Evolutionary conservation across 1,140 invertebrate genomes (phyloP).

Genomic region (Gryon sp.): DNA sequence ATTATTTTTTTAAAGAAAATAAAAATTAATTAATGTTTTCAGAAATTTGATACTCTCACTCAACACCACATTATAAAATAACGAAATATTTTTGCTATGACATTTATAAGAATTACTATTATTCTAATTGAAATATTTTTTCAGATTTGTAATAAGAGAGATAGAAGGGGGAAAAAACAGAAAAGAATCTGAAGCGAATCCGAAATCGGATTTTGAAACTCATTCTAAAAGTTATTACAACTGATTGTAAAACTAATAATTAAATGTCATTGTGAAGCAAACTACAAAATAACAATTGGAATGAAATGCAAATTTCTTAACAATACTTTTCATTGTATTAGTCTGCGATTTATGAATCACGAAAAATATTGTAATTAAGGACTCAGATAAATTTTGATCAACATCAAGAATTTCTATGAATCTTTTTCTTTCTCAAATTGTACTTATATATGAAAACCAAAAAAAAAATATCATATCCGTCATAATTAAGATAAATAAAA

Average conservation of each 20-base stretch:
- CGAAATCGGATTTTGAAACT: conserved; percentile 1
- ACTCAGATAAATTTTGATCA: too few species aligned
- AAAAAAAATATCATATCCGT: too few species aligned
- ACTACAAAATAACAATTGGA: conserved; percentile 15
- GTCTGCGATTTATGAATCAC: too few species aligned
- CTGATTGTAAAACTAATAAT: too few species aligned
- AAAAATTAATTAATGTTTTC: not conserved
- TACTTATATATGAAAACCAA: too few species aligned
- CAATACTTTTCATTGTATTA: too few species aligned
- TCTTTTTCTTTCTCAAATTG: too few species aligned
- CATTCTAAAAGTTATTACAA: conserved; percentile 10
- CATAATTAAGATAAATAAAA: too few species aligned
- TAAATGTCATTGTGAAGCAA: too few species aligned
- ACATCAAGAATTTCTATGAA: too few species aligned
- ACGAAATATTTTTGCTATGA: conserved; percentile 37
- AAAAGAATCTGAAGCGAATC: not conserved
- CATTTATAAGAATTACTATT: conserved; percentile 22
- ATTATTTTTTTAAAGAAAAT: too few species aligned
- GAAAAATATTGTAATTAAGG: too few species aligned
- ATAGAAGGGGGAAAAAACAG: not conserved
- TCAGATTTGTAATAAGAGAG: conserved; percentile 24
- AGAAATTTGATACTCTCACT: conserved; percentile 24
- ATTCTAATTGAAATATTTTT: conserved; percentile 16
- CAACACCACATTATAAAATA: not conserved
- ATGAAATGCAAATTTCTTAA: not conserved